phyloP scores from a whole-genome alignment of 2,113 vertebrate genomes.

The Gobiocypris rarus region DNA sequence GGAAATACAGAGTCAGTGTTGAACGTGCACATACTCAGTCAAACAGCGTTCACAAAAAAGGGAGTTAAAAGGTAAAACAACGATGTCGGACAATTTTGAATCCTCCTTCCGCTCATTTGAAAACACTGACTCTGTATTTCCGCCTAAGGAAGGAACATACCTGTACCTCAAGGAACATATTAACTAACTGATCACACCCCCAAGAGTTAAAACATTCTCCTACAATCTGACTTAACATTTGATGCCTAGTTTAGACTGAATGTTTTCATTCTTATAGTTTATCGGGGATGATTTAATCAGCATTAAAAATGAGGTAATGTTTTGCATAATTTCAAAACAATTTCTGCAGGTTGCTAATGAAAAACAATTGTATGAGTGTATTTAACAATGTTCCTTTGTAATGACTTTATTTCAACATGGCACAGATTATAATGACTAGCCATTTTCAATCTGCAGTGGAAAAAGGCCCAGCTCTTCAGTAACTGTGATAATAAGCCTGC shows the following conservation, averaged over 20 bases:
- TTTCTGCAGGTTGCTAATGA: background rate
- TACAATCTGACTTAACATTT: background rate
- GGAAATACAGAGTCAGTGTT: too few species aligned
- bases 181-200: background rate
- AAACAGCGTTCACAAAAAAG: too few species aligned
- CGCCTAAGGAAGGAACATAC: too few species aligned
- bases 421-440: background rate
- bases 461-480: background rate
- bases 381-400: background rate
- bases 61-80: too few species aligned
- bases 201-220: too few species aligned
- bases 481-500: background rate
- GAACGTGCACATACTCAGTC: too few species aligned
- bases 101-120: too few species aligned
- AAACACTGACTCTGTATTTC: too few species aligned
- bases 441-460: background rate
- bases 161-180: too few species aligned
- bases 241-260: background rate
- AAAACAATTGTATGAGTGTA: background rate
- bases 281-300: background rate
- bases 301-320: background rate
- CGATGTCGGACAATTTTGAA: too few species aligned
- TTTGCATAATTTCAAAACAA: background rate
- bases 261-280: background rate
- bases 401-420: background rate